Evolutionary conservation across 2,888 invertebrate species (phyloP).

Genomic region (Ceriagrion tenellum): DNA sequence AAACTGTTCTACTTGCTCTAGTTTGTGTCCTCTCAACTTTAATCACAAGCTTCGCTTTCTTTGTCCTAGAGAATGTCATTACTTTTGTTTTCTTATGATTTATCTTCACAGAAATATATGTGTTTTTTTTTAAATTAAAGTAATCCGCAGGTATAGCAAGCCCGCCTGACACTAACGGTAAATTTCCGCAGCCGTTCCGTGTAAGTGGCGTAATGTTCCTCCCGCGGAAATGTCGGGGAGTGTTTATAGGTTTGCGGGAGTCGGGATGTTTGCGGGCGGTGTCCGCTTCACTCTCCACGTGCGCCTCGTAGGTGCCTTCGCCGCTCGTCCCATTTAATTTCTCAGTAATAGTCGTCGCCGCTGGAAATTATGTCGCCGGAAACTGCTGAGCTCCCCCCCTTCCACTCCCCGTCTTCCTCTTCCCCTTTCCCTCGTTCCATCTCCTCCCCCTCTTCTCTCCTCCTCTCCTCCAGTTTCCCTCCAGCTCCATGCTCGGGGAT

Average conservation of each 20-base stretch:
- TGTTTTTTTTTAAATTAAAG: too few relatives aligned
- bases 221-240: background rate
- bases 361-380: background rate
- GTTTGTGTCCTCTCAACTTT: too few relatives aligned
- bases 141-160: too few relatives aligned
- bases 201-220: background rate
- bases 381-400: background rate
- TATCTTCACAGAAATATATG: too few relatives aligned
- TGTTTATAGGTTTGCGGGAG: background rate
- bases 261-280: background rate
- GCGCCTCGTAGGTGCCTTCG: background rate
- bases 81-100: too few relatives aligned
- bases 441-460: background rate
- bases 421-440: too few relatives aligned
- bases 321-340: background rate
- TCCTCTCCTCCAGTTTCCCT: background rate
- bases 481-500: background rate
- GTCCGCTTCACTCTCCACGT: background rate
- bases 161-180: background rate
- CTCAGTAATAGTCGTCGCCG: background rate
- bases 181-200: background rate
- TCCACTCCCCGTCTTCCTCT: too few relatives aligned
- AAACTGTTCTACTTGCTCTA: too few relatives aligned
- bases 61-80: too few relatives aligned
- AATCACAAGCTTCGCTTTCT: too few relatives aligned